Evolutionary conservation across 2,797 vertebrate genomes (phyloP).

Genomic region (Lithobates sylvaticus): DNA sequence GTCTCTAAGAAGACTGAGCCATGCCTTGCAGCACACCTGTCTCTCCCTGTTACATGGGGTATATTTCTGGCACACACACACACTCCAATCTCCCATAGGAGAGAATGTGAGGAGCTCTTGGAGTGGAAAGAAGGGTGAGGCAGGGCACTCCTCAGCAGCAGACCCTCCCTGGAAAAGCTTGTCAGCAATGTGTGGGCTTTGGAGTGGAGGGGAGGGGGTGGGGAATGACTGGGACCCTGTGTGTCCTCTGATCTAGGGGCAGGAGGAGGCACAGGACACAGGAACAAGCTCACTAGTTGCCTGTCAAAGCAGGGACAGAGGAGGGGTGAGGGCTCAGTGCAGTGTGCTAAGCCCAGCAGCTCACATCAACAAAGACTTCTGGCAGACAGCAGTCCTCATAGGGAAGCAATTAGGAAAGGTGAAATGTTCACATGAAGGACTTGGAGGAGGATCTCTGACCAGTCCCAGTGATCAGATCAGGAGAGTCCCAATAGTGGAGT

Average conservation of each 20-base stretch:
- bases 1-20: too few species aligned
- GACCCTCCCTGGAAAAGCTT: conserved; percentile 51
- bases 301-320: background rate
- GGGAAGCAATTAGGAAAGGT: conserved; percentile 49
- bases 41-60: conserved; percentile 12
- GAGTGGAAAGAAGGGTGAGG: conserved; percentile 34
- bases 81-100: conserved; percentile 38
- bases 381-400: conserved; percentile 24
- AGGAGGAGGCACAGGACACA: conserved; percentile 43
- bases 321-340: background rate
- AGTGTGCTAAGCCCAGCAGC: conserved; percentile 12
- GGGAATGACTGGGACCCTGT: conserved; percentile 61
- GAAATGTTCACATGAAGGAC: conserved; percentile 37
- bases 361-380: conserved; percentile 24
- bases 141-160: background rate
- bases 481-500: background rate
- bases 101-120: conserved; percentile 37
- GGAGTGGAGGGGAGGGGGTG: background rate
- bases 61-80: conserved; percentile 53
- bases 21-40: conserved; percentile 36
- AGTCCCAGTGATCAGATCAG: conserved; percentile 13
- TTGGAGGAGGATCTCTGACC: conserved; percentile 25
- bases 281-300: conserved; percentile 12
- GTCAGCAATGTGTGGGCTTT: conserved; percentile 47
- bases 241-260: conserved; percentile 57